phyloP scores from a whole-genome alignment of 2,888 invertebrate species.

The Habrosyne pyritoides region DNA sequence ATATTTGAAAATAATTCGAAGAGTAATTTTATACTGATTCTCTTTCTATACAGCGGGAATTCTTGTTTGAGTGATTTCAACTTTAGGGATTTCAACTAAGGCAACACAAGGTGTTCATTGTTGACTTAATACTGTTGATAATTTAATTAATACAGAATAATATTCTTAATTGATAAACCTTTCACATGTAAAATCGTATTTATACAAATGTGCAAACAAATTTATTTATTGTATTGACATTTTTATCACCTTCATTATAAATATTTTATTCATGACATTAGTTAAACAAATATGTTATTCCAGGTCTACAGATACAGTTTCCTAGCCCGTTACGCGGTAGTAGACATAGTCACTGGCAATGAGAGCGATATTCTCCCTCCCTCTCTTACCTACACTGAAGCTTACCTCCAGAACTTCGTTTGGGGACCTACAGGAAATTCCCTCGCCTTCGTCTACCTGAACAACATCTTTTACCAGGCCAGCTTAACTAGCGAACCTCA shows the following conservation, averaged over 20 bases:
- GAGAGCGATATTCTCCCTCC: conserved; percentile 54
- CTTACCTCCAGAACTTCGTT: conserved; percentile 86
- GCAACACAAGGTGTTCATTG: too few species aligned
- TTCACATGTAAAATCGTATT: not conserved
- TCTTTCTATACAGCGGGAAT: too few species aligned
- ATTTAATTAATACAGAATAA: not conserved
- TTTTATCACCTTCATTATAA: too few species aligned
- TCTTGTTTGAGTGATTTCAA: too few species aligned
- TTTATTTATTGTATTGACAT: not conserved
- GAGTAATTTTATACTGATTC: too few species aligned
- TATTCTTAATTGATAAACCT: not conserved
- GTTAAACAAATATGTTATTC: conserved; percentile 19
- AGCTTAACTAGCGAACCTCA: conserved; percentile 69
- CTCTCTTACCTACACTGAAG: conserved; percentile 53
- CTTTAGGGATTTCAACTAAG: too few species aligned
- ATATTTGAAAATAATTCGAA: too few species aligned
- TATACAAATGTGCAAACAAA: not conserved
- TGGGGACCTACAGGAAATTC: conserved; percentile 91
- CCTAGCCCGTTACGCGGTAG: conserved; percentile 88
- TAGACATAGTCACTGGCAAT: conserved; percentile 83
- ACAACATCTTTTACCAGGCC: conserved; percentile 90
- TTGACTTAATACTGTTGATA: not conserved
- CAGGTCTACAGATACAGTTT: conserved; percentile 92
- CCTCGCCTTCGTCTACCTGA: conserved; percentile 87
- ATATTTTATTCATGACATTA: not conserved